A percentile compares a stretch with the other conserved stretches of the same genome.
phyloP scores from a whole-genome alignment of 2,888 invertebrate genomes.

The Lamellibrachia columna region DNA sequence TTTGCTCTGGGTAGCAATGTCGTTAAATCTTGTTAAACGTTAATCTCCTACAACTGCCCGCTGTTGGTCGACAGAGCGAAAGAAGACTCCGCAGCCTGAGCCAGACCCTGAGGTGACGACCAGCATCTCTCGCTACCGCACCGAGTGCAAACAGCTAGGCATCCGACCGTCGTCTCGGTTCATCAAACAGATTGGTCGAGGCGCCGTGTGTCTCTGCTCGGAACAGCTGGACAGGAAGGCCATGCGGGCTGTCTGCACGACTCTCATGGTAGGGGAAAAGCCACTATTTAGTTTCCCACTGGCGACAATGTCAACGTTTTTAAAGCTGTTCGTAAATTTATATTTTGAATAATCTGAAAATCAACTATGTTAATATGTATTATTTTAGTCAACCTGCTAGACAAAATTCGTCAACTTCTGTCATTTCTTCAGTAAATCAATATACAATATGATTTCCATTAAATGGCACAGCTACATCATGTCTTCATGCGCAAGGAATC shows the following conservation, averaged over 20 bases:
- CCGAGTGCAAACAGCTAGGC: background rate
- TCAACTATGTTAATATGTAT: no score
- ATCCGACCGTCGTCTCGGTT: background rate
- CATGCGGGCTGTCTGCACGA: background rate
- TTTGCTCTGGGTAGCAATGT: background rate
- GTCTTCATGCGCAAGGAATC: no score
- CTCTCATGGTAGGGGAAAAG: background rate
- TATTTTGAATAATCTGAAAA: no score
- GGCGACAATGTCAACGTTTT: no score
- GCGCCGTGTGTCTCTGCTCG: background rate
- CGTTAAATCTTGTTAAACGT: background rate
- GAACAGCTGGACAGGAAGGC: background rate
- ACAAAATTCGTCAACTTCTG: no score
- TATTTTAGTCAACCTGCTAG: no score
- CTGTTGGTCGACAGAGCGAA: background rate
- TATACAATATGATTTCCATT: no score
- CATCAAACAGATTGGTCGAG: background rate
- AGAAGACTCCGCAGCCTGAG: background rate
- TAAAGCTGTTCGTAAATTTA: no score
- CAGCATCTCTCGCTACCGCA: background rate
- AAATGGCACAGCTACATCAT: no score
- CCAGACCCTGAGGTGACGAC: background rate
- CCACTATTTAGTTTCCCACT: no score
- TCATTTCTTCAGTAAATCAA: no score
- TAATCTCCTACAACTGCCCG: background rate